Evolutionary conservation across 1,140 invertebrate species (phyloP), one percentile per base, ranked within the genome.

Genomic region (Ostrea edulis): DNA sequence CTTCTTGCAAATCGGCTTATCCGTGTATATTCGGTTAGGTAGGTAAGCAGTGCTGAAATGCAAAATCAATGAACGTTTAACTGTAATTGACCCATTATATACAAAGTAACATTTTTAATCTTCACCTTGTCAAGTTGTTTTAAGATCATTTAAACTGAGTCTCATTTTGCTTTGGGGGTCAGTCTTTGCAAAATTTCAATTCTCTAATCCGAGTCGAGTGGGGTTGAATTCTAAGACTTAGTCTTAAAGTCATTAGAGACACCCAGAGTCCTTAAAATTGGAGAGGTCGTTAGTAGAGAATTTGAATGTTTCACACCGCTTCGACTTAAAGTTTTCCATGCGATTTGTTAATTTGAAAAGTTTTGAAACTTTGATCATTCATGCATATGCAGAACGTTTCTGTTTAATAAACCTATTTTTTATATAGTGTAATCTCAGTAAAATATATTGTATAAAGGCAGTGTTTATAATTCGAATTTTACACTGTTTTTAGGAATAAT

Each of bases 331-430:
- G 68, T 29, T 35, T 77, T 77, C 68, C 68, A 12, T 77, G 25
- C 68, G 68, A 77, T 77, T 77, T 77, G 68, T 77, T 25, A 77
- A 77, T 35, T 25, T 77, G 68, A 77, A 77, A 77, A 77, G 68
- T 77, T 77, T 77, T 77, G 25, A 77, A 77, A 77, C 68, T 77
- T 77, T 77, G 68, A 77, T 77, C 68, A 77, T 77, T 77, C 68
- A 35, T 25, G 25, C 68, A 77, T 77, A 77, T 29, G 22, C 22
- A 12, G 14, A 14, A 25, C 14, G 35, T 77, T 77, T 77, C 7
- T 29, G 29, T 29, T 8, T 77, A 77, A 77, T 29, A 35, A 35
- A 29, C 55, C 17, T 20, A 62, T 62, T 62, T n/a, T 62, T 62
- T 20, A 8, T 62, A 17, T 44, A 44, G 35, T 44, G 35, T 2